A percentile compares a stretch with the other conserved stretches of the same genome.
Evolutionary conservation across 2,888 invertebrate species (phyloP).

Genomic region (Athripsodes cinereus): DNA sequence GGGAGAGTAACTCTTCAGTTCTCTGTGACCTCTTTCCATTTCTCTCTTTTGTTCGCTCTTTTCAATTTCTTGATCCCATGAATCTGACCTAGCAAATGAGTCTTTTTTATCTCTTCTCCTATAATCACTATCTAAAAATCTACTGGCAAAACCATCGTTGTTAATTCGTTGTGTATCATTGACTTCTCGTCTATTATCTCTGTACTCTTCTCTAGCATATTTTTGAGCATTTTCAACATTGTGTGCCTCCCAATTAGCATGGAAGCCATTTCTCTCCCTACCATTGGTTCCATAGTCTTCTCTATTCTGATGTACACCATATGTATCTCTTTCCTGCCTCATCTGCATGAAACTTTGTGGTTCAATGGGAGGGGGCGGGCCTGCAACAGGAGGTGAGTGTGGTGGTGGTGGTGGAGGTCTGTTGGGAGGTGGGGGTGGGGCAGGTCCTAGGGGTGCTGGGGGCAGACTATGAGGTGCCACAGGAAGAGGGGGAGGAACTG

Average conservation of each 20-base stretch:
- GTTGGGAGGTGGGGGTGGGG: conserved; percentile 56
- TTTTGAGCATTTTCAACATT: conserved; percentile 25
- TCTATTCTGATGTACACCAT: conserved; percentile 65
- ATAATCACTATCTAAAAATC: conserved; percentile 26
- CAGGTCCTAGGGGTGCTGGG: conserved; percentile 55
- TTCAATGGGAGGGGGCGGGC: conserved; percentile 62
- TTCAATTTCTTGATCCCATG: conserved; percentile 34
- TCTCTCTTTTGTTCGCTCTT: conserved; percentile 40
- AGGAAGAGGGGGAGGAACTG: conserved; percentile 62
- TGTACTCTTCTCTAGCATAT: conserved; percentile 23
- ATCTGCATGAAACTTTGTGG: conserved; percentile 57
- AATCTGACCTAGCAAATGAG: conserved; percentile 30
- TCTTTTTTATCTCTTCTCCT: conserved; percentile 24
- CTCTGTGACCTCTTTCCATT: conserved; percentile 39
- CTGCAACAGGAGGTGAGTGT: conserved; percentile 53
- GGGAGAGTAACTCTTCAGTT: conserved; percentile 42
- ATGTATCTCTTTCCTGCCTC: conserved; percentile 65
- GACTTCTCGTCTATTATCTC: conserved; percentile 17
- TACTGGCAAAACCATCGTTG: conserved; percentile 26
- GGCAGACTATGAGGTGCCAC: conserved; percentile 44
- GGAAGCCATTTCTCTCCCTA: conserved; percentile 42
- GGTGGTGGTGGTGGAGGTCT: conserved; percentile 55
- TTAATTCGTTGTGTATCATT: conserved; percentile 19
- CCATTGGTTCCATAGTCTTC: conserved; percentile 45
- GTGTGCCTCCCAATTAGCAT: conserved; percentile 44